Conservation (phyloP, 2,797 vertebrate species). For the Benthosema pterotum region DNA sequence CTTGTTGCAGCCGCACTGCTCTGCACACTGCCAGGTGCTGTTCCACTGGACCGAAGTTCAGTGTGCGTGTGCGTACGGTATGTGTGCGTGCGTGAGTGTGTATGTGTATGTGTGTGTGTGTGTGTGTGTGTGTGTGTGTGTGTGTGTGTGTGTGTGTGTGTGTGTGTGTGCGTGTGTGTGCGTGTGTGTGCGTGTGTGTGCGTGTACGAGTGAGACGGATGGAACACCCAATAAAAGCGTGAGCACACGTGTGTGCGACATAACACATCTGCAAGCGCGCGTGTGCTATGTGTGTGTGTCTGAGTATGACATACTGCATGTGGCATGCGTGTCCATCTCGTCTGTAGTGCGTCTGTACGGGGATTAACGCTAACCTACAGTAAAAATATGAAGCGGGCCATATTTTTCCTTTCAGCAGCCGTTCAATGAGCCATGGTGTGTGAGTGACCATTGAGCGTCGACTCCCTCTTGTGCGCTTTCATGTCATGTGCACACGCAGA, state of each 20-base stretch:
- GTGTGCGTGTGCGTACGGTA: slow-evolving; percentile 46
- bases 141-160: slow-evolving; percentile 45
- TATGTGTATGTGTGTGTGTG: slow-evolving; percentile 45
- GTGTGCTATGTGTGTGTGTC: slow-evolving; percentile 4
- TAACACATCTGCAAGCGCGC: slow-evolving; percentile 3
- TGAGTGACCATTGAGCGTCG: background rate
- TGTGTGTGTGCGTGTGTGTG: slow-evolving; percentile 45
- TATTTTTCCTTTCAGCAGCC: background rate
- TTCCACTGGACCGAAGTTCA: slow-evolving; percentile 42
- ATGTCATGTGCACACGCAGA: background rate
- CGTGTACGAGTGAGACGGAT: slow-evolving; percentile 40
- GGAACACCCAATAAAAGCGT: slow-evolving; percentile 11
- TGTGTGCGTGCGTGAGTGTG: slow-evolving; percentile 45
- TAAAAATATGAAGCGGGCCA: slow-evolving; percentile 24
- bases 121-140: slow-evolving; percentile 45
- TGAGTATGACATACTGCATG: slow-evolving; percentile 3
- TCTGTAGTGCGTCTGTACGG: too few relatives aligned
- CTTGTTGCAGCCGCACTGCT: slow-evolving; percentile 18
- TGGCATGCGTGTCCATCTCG: too few relatives aligned
- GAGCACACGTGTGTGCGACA: background rate
- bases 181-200: slow-evolving; percentile 44
- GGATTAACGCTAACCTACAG: background rate
- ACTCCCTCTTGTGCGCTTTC: background rate
- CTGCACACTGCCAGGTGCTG: slow-evolving; percentile 41
- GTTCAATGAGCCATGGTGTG: background rate